Percentiles rank a stretch among this genome's conserved stretches.
These are phyloP conservation scores for Hypselothyrea guttata DNA, from an alignment of 2,888 invertebrate genomes.

Conservation along the genomic window DNA sequence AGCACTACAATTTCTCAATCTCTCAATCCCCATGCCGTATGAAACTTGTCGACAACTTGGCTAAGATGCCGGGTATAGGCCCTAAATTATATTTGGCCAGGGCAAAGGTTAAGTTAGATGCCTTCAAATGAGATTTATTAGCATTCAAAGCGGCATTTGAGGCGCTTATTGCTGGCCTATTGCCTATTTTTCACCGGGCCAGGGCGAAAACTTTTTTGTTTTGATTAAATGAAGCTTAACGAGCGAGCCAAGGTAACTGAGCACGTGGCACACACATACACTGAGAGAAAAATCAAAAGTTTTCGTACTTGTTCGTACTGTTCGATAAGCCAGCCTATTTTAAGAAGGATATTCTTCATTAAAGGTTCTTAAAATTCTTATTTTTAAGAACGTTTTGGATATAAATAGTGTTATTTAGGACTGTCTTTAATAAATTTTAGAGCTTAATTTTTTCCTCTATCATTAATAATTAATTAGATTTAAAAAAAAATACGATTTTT, in stretches of 20 bases:
- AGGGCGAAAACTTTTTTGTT: conserved; percentile 68
- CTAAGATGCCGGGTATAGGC: conserved; percentile 14
- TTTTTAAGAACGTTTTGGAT: too few species aligned
- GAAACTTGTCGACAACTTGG: conserved; percentile 39
- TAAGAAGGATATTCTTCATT: too few species aligned
- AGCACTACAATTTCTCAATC: conserved; percentile 22
- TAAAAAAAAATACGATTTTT: too few species aligned
- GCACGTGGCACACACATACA: conserved; percentile 19
- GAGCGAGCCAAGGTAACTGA: conserved; percentile 36
- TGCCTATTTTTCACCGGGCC: conserved; percentile 72
- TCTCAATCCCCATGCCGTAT: conserved; percentile 1
- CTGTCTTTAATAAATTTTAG: too few species aligned
- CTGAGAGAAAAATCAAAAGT: too few species aligned
- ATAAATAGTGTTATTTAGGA: too few species aligned
- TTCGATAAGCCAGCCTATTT: too few species aligned
- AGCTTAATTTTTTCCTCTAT: too few species aligned
- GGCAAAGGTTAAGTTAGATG: conserved; percentile 64
- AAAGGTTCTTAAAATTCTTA: too few species aligned
- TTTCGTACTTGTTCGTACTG: too few species aligned
- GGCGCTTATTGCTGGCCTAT: conserved; percentile 57
- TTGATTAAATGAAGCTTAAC: conserved; percentile 81
- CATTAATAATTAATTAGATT: too few species aligned
- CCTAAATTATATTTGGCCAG: conserved; percentile 58
- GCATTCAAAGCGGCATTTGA: conserved; percentile 77
- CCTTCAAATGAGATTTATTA: conserved; percentile 77